Conservation (phyloP, 2,113 vertebrate species). For the Gobiocypris rarus region DNA sequence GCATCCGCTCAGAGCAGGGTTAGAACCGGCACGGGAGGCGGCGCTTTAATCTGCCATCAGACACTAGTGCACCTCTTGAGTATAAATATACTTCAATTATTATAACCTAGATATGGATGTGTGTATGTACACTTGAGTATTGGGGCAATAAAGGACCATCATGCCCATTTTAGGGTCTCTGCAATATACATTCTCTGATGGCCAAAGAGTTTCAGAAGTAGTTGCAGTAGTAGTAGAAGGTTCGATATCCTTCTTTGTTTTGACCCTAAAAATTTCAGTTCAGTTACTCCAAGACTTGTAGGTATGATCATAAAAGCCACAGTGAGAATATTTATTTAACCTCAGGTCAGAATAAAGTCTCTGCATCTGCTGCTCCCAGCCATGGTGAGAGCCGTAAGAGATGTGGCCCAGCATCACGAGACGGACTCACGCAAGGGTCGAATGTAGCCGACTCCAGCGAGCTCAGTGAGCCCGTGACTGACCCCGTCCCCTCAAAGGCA, state of each 20-base stretch:
- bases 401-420: slow-evolving; percentile 68
- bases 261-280: neutral
- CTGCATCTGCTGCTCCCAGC: slow-evolving; percentile 66
- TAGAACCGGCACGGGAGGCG: no score
- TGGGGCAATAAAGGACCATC: neutral
- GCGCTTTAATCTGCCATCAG: no score
- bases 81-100: no score
- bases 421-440: slow-evolving; percentile 71
- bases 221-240: neutral
- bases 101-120: no score
- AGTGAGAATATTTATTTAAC: neutral
- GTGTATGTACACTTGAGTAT: neutral
- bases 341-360: slow-evolving; percentile 69
- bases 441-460: slow-evolving; percentile 77
- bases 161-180: neutral
- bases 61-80: no score
- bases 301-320: neutral
- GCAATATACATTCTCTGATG: neutral
- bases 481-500: slow-evolving; percentile 86
- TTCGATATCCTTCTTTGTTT: neutral
- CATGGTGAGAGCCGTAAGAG: slow-evolving; percentile 77
- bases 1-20: no score
- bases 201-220: neutral
- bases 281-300: neutral
- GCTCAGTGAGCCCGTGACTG: slow-evolving; percentile 86